Evolutionary conservation across 2,113 vertebrate species (phyloP).

Genomic region (Zapus hudsonius): DNA sequence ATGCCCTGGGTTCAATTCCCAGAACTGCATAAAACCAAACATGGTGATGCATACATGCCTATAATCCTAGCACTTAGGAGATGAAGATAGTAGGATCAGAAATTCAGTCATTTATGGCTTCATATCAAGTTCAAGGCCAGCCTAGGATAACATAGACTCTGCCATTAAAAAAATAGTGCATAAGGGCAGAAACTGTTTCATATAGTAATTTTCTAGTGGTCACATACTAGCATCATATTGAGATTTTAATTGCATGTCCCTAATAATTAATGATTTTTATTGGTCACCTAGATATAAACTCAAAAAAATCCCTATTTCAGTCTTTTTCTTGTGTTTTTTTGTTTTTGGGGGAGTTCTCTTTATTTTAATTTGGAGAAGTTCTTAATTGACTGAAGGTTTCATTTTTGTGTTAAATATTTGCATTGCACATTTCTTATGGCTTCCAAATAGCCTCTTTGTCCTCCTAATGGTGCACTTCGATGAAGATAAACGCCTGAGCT

Average conservation of each 20-base stretch:
- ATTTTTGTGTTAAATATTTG: neutral
- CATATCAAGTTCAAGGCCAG: neutral
- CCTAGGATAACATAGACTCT: neutral
- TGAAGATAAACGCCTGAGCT: neutral
- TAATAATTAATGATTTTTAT: neutral
- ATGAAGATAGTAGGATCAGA: too few relatives aligned
- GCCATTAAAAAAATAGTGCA: neutral
- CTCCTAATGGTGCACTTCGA: neutral
- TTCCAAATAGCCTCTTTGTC: neutral
- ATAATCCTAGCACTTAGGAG: too few relatives aligned
- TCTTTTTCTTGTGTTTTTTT: neutral
- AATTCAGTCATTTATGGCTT: too few relatives aligned
- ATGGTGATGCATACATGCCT: too few relatives aligned
- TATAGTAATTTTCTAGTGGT: neutral
- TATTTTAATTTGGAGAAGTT: neutral
- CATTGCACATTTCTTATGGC: neutral
- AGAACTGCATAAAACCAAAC: too few relatives aligned
- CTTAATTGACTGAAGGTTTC: neutral
- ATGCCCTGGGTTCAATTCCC: too few relatives aligned
- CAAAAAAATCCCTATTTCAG: neutral
- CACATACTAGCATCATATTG: neutral
- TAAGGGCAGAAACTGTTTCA: neutral
- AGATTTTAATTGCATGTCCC: neutral
- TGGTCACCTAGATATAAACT: neutral
- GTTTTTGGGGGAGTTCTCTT: neutral